Conservation (phyloP, 2,113 vertebrate species). For the Cebus imitator region DNA sequence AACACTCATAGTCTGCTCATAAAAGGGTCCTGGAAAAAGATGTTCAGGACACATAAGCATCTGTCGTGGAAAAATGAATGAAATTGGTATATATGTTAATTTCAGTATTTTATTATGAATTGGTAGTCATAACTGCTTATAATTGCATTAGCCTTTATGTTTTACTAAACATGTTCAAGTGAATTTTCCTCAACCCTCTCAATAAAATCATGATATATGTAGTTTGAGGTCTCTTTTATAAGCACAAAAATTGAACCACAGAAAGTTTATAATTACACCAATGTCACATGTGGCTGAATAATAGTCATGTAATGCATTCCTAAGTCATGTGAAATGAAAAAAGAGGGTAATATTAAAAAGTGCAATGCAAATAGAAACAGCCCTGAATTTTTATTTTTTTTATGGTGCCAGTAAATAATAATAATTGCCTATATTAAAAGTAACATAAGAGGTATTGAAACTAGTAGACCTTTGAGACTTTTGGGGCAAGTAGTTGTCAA, state of each 20-base stretch:
- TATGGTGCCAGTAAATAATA: background rate
- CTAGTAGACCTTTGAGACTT: background rate
- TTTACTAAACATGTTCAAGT: background rate
- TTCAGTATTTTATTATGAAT: conserved; percentile 28
- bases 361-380: background rate
- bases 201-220: background rate
- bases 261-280: background rate
- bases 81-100: background rate
- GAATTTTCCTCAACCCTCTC: background rate
- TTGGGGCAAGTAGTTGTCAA: background rate
- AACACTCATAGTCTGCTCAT: background rate
- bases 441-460: background rate
- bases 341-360: background rate
- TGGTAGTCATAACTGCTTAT: background rate
- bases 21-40: background rate
- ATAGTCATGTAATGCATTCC: background rate
- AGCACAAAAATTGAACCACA: background rate
- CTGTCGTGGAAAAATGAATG: background rate
- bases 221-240: background rate
- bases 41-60: background rate
- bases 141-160: background rate
- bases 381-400: background rate
- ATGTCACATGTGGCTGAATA: background rate
- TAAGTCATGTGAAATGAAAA: background rate
- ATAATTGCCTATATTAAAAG: background rate